Base-by-base conservation (phyloP, 2,888 invertebrate species). In the Napeogenes inachia region DNA sequence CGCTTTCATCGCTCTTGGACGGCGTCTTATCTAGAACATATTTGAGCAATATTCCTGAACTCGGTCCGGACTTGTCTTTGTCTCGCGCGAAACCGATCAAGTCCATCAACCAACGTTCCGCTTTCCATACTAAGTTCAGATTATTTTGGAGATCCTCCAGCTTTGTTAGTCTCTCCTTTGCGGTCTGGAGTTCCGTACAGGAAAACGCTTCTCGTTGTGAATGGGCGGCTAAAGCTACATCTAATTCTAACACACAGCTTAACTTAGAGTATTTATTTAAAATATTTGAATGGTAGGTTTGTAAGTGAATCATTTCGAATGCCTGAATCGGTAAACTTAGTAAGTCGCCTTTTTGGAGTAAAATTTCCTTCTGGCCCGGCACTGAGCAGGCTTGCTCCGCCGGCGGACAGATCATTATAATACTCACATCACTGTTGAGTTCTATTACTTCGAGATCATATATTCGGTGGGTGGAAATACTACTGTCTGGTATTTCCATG, bases 361-460 rank as follows among this genome's bases (percentile, higher is more conserved):
- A 91, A 59, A 96, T 94, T 80, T 98, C 98, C 57, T 95, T 93
- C 73, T 97, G 95, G 35, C 97, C 95, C 0, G 96, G 96, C 0
- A 96, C 96, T 0, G 96, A 96, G 79, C 99, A 99, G 0, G 98
- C 97, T 58, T 95, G 94, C 76, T 98, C 98, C 0, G 95, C 95
- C 0, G 98, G 96, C 0, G 99, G 99, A 72, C 98, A 95, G 57
- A 99, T 92, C 76, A 99, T 94, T 4, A 99, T 92, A 75, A 99
- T 95, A 60, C 98, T 96, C 54, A 99, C 97, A 70, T 98, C 97
- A 60, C 92, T 92, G 74, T 96, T 97, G 38, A 99, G 92, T 84
- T 99, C 98, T 68, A 99, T 94, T 47, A 99, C 96, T 89, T 99
- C 99, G 5, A 95, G 92, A 78, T 98, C 97, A 84, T 98, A 99